Evolutionary conservation across 2,113 vertebrate species (phyloP), one percentile per base, ranked within the genome.

Genomic region (Daphoenositta chrysoptera): DNA sequence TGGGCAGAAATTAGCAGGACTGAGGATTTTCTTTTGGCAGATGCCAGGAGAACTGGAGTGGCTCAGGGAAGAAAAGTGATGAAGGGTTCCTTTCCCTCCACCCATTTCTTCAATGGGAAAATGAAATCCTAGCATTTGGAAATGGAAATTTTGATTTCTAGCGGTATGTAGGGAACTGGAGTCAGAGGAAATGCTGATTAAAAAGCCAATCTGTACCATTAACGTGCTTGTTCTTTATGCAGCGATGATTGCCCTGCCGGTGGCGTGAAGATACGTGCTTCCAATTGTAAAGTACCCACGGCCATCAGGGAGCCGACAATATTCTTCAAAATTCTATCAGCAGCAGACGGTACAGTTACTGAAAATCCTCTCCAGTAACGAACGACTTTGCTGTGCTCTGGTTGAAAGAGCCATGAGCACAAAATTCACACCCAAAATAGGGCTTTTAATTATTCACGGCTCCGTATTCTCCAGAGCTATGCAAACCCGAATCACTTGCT

Each of bases 1-100:
- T 4, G 10, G 89, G n/a, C 87, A 94, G 91, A 94, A 87, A 91
- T 83, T 45, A 94, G 58, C 76, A 15, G 64, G 47, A 63, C 10
- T 56, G 68, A 77, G 91, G 93, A 76, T 76, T 92, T 71, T 48
- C 63, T 69, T 61, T 83, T 8, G 28, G 68, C 83, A 88, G 66
- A 68, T 57, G 58, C 50, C 31, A 15, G 31, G 60, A 79, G 44
- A 83, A 45, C 20, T 2, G 2, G 58, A 72, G 71, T 0, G 0
- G 47, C 37, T 80, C 44, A 61, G 28, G 28, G 63, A 54, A 80
- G n/a, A 77, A 35, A 60, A 77, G 22, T 5, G 53, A 51, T 33
- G 70, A 70, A 17, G 12, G 4, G 10, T 7, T 82, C 20, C 7
- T 44, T 51, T 39, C 16, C 14, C 21, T 6, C 7, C 12, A 28